Evolutionary conservation across 2,113 vertebrate genomes (phyloP).

Genomic region (Tricholaema leucomelas): DNA sequence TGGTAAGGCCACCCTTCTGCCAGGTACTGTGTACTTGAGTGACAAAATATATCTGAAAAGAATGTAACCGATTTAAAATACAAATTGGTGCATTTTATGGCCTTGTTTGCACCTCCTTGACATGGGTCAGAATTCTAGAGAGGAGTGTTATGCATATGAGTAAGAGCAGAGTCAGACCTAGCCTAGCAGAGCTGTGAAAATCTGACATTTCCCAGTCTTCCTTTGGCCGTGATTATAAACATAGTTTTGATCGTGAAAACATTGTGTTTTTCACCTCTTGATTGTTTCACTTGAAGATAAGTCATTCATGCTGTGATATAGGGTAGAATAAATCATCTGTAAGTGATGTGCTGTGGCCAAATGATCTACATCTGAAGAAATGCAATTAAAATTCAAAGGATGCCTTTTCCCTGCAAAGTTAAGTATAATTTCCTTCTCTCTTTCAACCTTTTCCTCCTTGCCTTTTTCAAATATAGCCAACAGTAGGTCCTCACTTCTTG

Average conservation of each 20-base stretch:
- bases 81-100: not conserved
- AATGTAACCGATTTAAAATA: not conserved
- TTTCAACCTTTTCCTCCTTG: not conserved
- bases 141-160: not conserved
- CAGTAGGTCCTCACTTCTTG: not conserved
- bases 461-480: not conserved
- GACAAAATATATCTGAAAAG: not conserved
- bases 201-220: not conserved
- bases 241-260: not conserved
- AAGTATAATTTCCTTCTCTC: not conserved
- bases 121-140: not conserved
- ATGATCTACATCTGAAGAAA: not conserved
- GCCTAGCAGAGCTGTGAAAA: not conserved
- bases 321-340: not conserved
- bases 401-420: not conserved
- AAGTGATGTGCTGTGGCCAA: not conserved
- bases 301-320: not conserved
- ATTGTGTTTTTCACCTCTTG: not conserved
- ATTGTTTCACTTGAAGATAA: not conserved
- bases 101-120: not conserved
- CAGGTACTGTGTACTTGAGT: not conserved
- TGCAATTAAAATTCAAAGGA: not conserved
- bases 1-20: not conserved
- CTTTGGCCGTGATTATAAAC: not conserved
- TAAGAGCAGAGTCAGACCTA: not conserved